phyloP scores from a whole-genome alignment of 2,113 vertebrate species.

The Leucopsar rothschildi region DNA sequence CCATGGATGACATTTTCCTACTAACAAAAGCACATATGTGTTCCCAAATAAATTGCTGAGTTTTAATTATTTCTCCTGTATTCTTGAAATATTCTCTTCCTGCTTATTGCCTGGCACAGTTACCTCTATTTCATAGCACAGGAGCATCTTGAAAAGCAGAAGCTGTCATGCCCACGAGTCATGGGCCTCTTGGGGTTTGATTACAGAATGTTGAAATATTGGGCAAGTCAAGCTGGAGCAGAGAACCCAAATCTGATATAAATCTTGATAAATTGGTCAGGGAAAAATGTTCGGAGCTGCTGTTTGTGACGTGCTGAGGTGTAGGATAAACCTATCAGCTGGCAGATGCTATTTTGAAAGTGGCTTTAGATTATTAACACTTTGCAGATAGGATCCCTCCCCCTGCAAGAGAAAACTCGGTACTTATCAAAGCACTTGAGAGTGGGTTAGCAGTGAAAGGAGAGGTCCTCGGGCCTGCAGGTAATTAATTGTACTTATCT shows the following conservation, averaged over 20 bases:
- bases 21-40: background rate
- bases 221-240: background rate
- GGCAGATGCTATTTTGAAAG: background rate
- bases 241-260: background rate
- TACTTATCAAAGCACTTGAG: background rate
- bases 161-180: background rate
- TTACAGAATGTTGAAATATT: conserved; percentile 42
- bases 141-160: background rate
- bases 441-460: background rate
- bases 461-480: background rate
- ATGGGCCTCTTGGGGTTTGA: background rate
- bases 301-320: background rate
- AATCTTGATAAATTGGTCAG: background rate
- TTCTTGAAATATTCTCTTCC: background rate
- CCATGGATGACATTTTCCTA: background rate
- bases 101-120: background rate
- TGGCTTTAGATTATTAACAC: background rate
- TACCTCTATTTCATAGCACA: background rate
- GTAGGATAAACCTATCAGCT: background rate
- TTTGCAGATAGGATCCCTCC: background rate
- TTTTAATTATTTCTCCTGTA: conserved; percentile 13
- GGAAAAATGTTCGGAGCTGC: background rate
- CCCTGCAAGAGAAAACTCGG: background rate
- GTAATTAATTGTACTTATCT: background rate
- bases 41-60: background rate